These are phyloP conservation scores for Apocrypta bakeri DNA, from an alignment of 1,140 invertebrate species.

Conservation along the genomic window DNA sequence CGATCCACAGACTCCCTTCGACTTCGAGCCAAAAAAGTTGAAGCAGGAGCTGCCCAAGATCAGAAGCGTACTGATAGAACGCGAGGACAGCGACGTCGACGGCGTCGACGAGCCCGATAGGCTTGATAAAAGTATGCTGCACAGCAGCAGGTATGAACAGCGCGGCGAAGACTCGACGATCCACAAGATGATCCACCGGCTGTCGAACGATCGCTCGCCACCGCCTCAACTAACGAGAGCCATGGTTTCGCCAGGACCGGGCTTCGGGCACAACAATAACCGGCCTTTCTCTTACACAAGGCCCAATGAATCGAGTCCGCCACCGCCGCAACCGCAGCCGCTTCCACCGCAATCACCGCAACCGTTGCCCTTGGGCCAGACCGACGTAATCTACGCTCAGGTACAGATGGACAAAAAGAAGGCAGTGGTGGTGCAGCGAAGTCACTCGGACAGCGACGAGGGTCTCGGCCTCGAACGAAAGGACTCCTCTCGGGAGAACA, in stretches of 20 bases:
- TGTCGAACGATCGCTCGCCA: slow-evolving; percentile 74
- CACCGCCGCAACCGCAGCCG: slow-evolving; percentile 30
- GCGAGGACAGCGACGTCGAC: neutral
- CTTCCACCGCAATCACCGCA: no score
- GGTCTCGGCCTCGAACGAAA: slow-evolving; percentile 81
- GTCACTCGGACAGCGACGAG: slow-evolving; percentile 84
- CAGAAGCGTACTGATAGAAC: no score
- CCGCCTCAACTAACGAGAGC: slow-evolving; percentile 77
- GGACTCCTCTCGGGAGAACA: slow-evolving; percentile 70
- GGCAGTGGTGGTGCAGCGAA: slow-evolving; percentile 64
- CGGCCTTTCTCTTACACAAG: slow-evolving; percentile 85
- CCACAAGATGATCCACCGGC: slow-evolving; percentile 70
- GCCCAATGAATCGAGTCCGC: slow-evolving; percentile 73
- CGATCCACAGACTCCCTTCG: slow-evolving; percentile 80
- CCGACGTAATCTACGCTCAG: slow-evolving; percentile 83
- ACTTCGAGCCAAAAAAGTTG: slow-evolving; percentile 59
- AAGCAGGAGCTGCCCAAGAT: slow-evolving; percentile 8
- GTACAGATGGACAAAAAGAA: slow-evolving; percentile 79
- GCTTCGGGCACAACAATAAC: slow-evolving; percentile 81
- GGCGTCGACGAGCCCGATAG: slow-evolving; percentile 61
- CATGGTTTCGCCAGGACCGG: slow-evolving; percentile 77
- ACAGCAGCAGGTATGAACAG: slow-evolving; percentile 68
- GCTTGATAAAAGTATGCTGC: slow-evolving; percentile 63
- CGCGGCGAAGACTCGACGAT: slow-evolving; percentile 66
- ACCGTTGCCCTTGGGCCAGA: slow-evolving; percentile 52